These are phyloP conservation scores for Scophthalmus maximus DNA, from an alignment of 2,113 vertebrate genomes.

Conservation along the genomic window DNA sequence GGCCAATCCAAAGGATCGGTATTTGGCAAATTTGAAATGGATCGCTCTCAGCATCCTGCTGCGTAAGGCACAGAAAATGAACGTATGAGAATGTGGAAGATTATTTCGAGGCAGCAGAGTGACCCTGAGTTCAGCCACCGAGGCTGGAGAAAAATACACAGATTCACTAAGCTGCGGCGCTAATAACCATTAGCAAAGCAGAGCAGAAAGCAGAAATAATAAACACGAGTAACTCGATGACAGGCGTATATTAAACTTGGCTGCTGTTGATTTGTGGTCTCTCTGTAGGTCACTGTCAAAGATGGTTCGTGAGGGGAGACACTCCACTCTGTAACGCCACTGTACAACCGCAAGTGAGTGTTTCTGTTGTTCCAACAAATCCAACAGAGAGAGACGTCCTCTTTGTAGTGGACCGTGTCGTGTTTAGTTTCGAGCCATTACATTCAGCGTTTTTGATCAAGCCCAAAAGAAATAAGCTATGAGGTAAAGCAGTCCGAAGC, in stretches of 20 bases:
- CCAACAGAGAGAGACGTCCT: not conserved
- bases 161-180: not conserved
- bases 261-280: not conserved
- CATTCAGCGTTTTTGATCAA: not conserved
- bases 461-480: not conserved
- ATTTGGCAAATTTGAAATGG: not conserved
- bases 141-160: not conserved
- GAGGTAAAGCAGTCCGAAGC: not conserved
- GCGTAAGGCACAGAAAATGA: too few species aligned
- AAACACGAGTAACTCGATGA: not conserved
- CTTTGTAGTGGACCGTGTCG: not conserved
- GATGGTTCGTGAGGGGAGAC: not conserved
- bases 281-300: not conserved
- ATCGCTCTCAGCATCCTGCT: too few species aligned
- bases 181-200: not conserved
- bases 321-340: not conserved
- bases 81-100: not conserved
- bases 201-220: not conserved
- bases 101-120: not conserved
- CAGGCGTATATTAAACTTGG: slow-evolving; percentile 4
- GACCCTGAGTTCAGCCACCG: not conserved
- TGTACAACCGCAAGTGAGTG: not conserved
- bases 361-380: not conserved
- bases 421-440: not conserved
- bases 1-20: not conserved